phyloP scores from a whole-genome alignment of 2,888 invertebrate genomes.

The Torymus aiolomorphi region DNA sequence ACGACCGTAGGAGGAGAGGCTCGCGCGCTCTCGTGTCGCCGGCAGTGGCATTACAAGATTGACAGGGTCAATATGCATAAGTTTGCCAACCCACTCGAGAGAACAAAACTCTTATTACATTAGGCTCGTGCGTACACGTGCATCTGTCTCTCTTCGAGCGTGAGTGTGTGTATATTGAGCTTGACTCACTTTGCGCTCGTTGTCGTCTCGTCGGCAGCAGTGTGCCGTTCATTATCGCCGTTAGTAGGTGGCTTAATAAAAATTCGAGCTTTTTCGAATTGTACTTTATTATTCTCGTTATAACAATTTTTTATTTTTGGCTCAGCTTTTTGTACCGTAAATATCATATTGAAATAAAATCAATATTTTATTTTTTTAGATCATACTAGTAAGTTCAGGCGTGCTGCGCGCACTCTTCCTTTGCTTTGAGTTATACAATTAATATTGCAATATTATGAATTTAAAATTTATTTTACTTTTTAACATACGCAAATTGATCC shows the following conservation, averaged over 20 bases:
- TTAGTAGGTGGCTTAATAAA: background rate
- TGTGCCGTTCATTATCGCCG: background rate
- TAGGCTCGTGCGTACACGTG: conserved; percentile 65
- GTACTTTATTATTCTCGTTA: too few species aligned
- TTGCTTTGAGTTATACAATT: too few species aligned
- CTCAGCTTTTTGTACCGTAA: too few species aligned
- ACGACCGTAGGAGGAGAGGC: conserved; percentile 2
- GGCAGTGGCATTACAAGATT: conserved; percentile 70
- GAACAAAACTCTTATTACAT: conserved; percentile 72
- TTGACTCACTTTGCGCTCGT: conserved; percentile 62
- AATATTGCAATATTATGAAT: too few species aligned
- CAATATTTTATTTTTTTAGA: too few species aligned
- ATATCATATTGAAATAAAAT: too few species aligned
- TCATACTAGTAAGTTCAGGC: too few species aligned
- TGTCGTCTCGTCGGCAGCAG: conserved; percentile 25
- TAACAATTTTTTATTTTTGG: too few species aligned
- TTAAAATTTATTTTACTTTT: too few species aligned
- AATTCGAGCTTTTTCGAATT: background rate
- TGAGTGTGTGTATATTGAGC: conserved; percentile 37
- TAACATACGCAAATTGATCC: too few species aligned
- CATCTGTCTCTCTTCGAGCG: conserved; percentile 62
- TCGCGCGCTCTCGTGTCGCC: conserved; percentile 64
- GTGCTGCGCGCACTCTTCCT: too few species aligned
- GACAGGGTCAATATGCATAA: conserved; percentile 73
- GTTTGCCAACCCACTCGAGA: conserved; percentile 70